Evolutionary conservation across 2,797 vertebrate species (phyloP), one percentile per base, ranked within the genome.

Genomic region (Helicolenus hilgendorfi): DNA sequence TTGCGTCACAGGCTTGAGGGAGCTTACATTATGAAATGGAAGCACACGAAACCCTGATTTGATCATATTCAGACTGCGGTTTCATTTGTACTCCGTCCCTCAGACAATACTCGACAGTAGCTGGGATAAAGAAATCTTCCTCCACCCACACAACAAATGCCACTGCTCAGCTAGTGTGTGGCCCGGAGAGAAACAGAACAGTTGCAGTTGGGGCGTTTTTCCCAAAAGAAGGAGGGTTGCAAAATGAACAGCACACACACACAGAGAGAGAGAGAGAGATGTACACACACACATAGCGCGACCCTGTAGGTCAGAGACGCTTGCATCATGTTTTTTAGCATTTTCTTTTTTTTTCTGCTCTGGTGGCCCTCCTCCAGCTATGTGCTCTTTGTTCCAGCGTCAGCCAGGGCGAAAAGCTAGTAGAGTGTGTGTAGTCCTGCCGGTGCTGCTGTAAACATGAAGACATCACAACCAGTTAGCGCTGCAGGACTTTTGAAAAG

Each of bases 101-200:
- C 35, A 77, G 79, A 90, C 84, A 86, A 89, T 75, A 72, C 63
- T 84, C 2, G 13, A 81, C 45, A 73, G 65, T 62, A 74, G 80
- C 83, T 72, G 27, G 55, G 20, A 36, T 55, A 68, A 68, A 69
- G 7, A 70, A 77, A 60, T 55, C 56, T 68, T 74, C 56, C 76
- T 72, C 69, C 92, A 83, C 89, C 85, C 89, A 92, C 92, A 86
- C 76, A 92, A 67, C 84, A 91, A 92, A 91, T 92, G 89, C 79
- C 76, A 60, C 41, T 63, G 86, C 72, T 84, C 31, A 76, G 87
- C 84, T 62, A 73, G 65, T 81, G 81, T 72, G 80, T 81, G 56
- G 79, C 81, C 91, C 49, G 71, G 59, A 90, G 88, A 87, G 74
- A 88, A 87, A 81, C 67, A 72, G 9, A 87, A 62, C 88, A 67